phyloP scores from a whole-genome alignment of 2,888 invertebrate genomes.

The Spodoptera littoralis region DNA sequence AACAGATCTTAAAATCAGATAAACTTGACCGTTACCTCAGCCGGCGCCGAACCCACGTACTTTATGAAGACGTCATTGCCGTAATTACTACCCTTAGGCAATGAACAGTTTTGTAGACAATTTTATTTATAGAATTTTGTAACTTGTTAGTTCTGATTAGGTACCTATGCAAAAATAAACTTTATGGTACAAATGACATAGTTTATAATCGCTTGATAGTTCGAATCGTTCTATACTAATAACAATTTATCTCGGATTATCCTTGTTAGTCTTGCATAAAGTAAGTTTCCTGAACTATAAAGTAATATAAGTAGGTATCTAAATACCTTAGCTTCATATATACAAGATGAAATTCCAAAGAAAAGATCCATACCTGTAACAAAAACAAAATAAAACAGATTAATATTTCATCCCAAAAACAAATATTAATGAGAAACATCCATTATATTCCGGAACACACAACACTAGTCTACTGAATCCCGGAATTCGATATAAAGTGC shows the following conservation, averaged over 20 bases:
- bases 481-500: constrained; percentile 49
- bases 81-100: constrained; percentile 63
- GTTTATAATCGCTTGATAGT: no score
- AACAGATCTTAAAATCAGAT: constrained; percentile 38
- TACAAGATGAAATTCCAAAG: background rate
- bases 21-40: constrained; percentile 38
- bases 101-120: constrained; percentile 23
- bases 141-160: no score
- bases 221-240: no score
- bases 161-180: no score
- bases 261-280: no score
- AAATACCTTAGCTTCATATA: constrained; percentile 17
- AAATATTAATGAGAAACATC: constrained; percentile 33
- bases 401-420: constrained; percentile 24
- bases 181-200: no score
- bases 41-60: constrained; percentile 60
- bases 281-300: no score
- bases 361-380: constrained; percentile 46
- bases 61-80: constrained; percentile 65
- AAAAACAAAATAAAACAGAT: constrained; percentile 21
- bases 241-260: no score
- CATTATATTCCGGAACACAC: constrained; percentile 24
- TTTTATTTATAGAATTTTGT: constrained; percentile 26
- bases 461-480: constrained; percentile 37
- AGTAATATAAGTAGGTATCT: background rate